Evolutionary conservation across 1,140 invertebrate species (phyloP), one percentile per base, ranked within the genome.

Genomic region (Drosophila seguyi): DNA sequence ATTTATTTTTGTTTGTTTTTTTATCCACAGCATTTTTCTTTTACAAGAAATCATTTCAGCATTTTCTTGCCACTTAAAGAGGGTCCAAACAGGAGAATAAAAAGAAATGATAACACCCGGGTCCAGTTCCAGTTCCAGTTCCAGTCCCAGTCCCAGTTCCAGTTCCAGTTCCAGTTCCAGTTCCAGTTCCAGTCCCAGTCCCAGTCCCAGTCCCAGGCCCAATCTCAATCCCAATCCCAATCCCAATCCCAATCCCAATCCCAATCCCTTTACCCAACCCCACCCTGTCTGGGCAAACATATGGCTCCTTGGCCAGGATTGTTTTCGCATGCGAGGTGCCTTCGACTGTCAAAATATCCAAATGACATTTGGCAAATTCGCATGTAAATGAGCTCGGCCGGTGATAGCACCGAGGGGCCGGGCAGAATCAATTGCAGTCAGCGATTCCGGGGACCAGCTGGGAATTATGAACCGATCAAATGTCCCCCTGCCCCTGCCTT

Each of bases 311-410:
- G 25, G 41, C 22, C 16, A 45, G 53, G 62, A 65, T 39, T 71
- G 68, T 69, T 71, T 69, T 71, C 50, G 50, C 25, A 34, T 39
- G 41, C 31, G 25, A 56, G 41, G 27, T 71, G 38, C 62, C 61
- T 69, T 45, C 63, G 42, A 71, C 36, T 72, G 66, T 72, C 44
- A 72, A 72, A 72, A 72, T 36, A 72, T 72, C 68, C 36, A 59
- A 72, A 72, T 72, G 68, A 36, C 68, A 72, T 72, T 72, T 59
- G 68, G 68, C 52, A 72, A 72, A 71, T 41, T 72, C 50, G 25
- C 65, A 71, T 71, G 68, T 57, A 71, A 71, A 71, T 72, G 68
- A 71, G 42, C 66, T 22, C 18, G 7, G 6, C 66, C 27, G 66
- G 50, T 71, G 65, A 71, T 69, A 36, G 42, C 50, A 41, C 36